Percentiles rank a stretch among this genome's conserved stretches.
Evolutionary conservation across 2,797 vertebrate species (phyloP).

Genomic region (Cryptoprocta ferox): DNA sequence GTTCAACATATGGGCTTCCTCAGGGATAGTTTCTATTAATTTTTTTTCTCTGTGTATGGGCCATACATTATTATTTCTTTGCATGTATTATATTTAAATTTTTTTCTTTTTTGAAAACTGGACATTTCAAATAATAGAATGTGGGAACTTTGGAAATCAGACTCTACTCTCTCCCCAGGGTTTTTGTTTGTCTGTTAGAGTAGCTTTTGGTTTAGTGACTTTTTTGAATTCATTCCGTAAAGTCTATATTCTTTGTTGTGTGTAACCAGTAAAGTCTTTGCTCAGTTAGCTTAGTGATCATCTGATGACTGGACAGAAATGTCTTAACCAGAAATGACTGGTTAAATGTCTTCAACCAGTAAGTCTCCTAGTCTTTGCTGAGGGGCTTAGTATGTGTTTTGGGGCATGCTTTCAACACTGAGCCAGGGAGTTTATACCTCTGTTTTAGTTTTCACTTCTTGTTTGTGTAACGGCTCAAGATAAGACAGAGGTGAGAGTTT

Average conservation of each 20-base stretch:
- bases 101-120: slow-evolving; percentile 20
- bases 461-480: neutral
- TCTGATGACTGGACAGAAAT: slow-evolving; percentile 20
- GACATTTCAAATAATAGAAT: neutral
- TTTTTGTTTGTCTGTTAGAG: neutral
- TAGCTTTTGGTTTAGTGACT: slow-evolving; percentile 29
- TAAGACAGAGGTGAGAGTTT: neutral
- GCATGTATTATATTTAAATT: neutral
- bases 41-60: neutral
- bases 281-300: neutral
- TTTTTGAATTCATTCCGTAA: slow-evolving; percentile 6
- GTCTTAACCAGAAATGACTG: too few relatives aligned
- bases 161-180: neutral
- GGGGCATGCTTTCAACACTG: neutral
- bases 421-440: neutral
- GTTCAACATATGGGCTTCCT: neutral
- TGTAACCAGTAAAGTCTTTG: neutral
- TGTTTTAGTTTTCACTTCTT: neutral
- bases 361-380: neutral
- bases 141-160: neutral
- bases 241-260: neutral
- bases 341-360: neutral
- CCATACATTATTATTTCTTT: neutral
- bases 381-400: neutral
- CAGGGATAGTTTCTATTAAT: neutral